Conservation (phyloP, 2,113 vertebrate species). For the Siniperca chuatsi region DNA sequence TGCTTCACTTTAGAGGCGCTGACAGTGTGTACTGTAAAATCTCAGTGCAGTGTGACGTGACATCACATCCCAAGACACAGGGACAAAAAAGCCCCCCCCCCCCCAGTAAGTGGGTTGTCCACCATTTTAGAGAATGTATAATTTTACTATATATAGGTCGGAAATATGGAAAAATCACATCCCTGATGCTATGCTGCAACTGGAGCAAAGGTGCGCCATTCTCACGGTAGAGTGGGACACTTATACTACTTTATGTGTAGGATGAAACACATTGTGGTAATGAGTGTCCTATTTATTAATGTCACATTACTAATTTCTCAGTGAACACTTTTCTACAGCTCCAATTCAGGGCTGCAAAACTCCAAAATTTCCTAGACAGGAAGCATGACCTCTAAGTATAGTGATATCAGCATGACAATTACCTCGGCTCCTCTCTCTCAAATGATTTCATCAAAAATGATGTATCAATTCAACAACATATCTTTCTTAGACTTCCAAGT, state of each 20-base stretch:
- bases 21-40: not conserved
- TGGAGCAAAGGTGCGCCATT: not conserved
- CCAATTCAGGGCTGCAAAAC: not conserved
- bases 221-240: not conserved
- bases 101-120: no score
- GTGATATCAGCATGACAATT: not conserved
- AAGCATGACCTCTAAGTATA: not conserved
- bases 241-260: not conserved
- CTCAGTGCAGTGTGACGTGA: no score
- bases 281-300: not conserved
- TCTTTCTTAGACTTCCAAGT: not conserved
- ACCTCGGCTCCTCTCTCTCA: not conserved
- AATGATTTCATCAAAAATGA: conserved; percentile 24
- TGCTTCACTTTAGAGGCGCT: no score
- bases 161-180: no score
- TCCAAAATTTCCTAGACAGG: not conserved
- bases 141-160: no score
- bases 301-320: not conserved
- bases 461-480: not conserved
- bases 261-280: not conserved
- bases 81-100: no score
- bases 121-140: no score
- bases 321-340: not conserved
- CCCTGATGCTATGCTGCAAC: no score
- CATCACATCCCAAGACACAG: not conserved